Evolutionary conservation across 2,888 invertebrate genomes (phyloP), one percentile per base, ranked within the genome.

Genomic region (Standfussiana lucernea): DNA sequence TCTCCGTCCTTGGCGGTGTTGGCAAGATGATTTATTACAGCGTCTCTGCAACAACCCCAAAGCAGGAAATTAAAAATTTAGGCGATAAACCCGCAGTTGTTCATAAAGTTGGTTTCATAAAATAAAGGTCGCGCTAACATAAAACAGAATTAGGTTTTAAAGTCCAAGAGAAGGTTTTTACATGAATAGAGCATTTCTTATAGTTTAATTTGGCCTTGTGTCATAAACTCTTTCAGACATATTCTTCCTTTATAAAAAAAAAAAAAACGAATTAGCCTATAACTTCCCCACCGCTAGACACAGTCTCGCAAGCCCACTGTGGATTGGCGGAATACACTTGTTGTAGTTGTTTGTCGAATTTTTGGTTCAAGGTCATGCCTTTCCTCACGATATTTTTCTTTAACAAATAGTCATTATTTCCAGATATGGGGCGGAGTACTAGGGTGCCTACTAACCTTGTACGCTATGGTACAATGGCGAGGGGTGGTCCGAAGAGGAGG

Each of bases 401-500:
- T 8, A 28, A 59, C 15, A 59, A 59, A 15, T 10, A 24, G 2
- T 28, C n/a, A 24, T 6, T n/a, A 24, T 35, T 79, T 84, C 0
- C 35, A 96, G 96, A 92, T 96, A 70, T 95, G 93, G 92, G 94
- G 95, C 2, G 94, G 95, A 59, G 86, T 94, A 0, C 87, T 96
- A 1, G 93, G 93, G 0, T 86, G 91, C 0, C 62, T 95, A 0
- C 83, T 93, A n/a, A 74, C 90, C 0, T 71, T 94, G 32, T 95
- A 95, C 80, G 93, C 94, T 0, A 35, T 93, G 47, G 88, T 93
- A 2, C 95, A 94, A 75, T 95, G 94, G 94, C 93, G 96, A 0
- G 94, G 95, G 0, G 89, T 87, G 1, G 75, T 94, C 3, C 91
- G 93, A 0, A 89, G 96, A 79, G 96, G 96, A 0, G 95, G 94